Conservation (phyloP, 2,888 invertebrate genomes). For the Biston betularia region DNA sequence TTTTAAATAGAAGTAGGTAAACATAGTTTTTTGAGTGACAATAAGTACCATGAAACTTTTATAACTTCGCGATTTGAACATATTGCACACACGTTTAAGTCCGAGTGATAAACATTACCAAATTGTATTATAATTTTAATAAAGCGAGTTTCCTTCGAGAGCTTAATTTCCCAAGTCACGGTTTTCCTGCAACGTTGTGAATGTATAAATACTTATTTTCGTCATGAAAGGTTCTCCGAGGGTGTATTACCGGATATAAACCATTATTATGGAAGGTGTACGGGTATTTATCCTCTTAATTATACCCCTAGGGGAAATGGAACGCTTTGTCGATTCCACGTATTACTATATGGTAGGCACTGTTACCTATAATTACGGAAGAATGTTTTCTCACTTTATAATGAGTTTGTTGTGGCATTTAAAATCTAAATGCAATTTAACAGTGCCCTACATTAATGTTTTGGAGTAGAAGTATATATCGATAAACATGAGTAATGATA, state of each 20-base stretch:
- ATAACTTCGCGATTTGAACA: too few relatives aligned
- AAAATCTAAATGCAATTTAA: neutral
- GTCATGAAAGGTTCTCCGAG: neutral
- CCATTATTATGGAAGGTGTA: neutral
- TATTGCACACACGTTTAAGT: too few relatives aligned
- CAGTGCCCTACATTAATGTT: too few relatives aligned
- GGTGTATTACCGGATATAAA: neutral
- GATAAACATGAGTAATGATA: too few relatives aligned
- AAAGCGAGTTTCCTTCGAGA: neutral
- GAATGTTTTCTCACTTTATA: neutral
- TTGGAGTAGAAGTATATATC: too few relatives aligned
- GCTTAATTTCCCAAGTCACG: neutral
- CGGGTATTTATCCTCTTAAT: slow-evolving; percentile 15
- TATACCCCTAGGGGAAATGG: slow-evolving; percentile 12
- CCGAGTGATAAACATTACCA: neutral
- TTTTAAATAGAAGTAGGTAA: too few relatives aligned
- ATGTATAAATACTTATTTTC: neutral
- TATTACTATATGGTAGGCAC: neutral
- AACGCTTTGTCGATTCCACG: slow-evolving; percentile 20
- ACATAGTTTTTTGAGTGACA: too few relatives aligned
- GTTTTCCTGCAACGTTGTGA: neutral
- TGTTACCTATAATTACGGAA: neutral
- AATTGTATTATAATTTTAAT: neutral
- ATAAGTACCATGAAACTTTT: too few relatives aligned
- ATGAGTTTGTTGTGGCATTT: neutral